Conservation (phyloP, 1,140 invertebrate genomes). For the Rhizoglyphus robini region DNA sequence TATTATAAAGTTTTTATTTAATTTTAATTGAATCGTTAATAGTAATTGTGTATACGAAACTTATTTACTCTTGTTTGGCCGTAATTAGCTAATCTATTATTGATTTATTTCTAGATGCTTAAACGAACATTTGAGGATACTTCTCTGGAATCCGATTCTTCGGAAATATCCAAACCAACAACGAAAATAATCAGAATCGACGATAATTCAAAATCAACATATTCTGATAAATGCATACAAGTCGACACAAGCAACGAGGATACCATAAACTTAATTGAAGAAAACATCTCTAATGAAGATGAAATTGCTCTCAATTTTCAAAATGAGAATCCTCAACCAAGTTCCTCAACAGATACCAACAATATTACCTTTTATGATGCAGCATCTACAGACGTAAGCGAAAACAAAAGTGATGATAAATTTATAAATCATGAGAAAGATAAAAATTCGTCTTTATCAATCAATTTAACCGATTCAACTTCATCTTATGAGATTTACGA, state of each 20-base stretch:
- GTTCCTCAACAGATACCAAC: not conserved
- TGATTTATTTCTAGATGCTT: not conserved
- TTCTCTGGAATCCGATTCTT: not conserved
- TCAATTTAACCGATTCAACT: not conserved
- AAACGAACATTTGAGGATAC: not conserved
- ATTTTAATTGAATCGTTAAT: no score
- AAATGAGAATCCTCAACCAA: not conserved
- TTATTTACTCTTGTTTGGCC: not conserved
- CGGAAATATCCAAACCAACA: constrained; percentile 11
- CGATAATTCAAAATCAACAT: constrained; percentile 1
- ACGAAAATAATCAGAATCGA: not conserved
- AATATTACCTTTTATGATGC: not conserved
- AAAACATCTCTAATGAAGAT: not conserved
- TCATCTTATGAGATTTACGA: not conserved
- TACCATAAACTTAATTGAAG: not conserved
- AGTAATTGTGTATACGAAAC: not conserved
- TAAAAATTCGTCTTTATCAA: not conserved
- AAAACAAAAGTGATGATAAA: not conserved
- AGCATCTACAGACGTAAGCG: not conserved
- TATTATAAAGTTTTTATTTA: no score
- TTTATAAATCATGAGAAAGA: not conserved
- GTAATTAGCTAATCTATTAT: not conserved
- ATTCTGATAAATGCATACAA: constrained; percentile 6
- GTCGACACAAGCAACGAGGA: not conserved
- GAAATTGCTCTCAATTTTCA: not conserved